Base-by-base conservation (phyloP, 2,888 invertebrate genomes). In the Platycnemis pennipes region DNA sequence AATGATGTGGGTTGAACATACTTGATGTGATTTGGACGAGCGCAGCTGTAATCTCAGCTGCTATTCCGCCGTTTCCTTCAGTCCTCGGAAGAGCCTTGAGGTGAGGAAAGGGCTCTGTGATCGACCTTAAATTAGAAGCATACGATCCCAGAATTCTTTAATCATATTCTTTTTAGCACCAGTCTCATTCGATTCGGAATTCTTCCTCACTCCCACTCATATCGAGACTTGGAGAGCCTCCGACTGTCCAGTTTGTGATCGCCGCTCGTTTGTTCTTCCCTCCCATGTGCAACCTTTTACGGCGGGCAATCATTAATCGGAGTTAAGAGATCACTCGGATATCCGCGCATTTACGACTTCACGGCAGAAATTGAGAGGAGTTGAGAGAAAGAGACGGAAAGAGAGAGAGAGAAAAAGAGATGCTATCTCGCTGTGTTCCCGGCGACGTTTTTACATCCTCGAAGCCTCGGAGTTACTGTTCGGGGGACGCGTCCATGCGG, bases 251-350 rank as follows among this genome's bases (percentile, higher is more conserved):
- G 26, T 63, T 63, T 26, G 63, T 8, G n/a, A 63, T 63, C 26
- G n/a, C 8, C 63, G n/a, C n/a, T 26, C 3, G 4, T 26, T 22
- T 63, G 3, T 19, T n/a, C 63, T 26, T 7, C 19, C 26, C 7
- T 22, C n/a, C 7, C 77, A 77, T 26, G 77, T 13, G 77, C 37
- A 77, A 37, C 77, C 37, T 77, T 77, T 77, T 77, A 77, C 37
- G 77, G 77, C 77, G 16, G 77, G 37, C 77, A 77, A 77, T 77
- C 31, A 77, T 77, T 77, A 77, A 77, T 77, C 77, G 37, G 77
- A 77, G 77, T 77, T 77, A 77, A 77, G 77, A 77, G 77, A 77
- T 77, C 77, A 37, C 11, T 77, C 77, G 11, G 13, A 7, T 13
- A 77, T 37, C 77, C 77, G 31, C 77, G 11, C 31, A 16, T 77